Conservation (phyloP, 2,797 vertebrate species). For the Microctenopoma steveboyesi region DNA sequence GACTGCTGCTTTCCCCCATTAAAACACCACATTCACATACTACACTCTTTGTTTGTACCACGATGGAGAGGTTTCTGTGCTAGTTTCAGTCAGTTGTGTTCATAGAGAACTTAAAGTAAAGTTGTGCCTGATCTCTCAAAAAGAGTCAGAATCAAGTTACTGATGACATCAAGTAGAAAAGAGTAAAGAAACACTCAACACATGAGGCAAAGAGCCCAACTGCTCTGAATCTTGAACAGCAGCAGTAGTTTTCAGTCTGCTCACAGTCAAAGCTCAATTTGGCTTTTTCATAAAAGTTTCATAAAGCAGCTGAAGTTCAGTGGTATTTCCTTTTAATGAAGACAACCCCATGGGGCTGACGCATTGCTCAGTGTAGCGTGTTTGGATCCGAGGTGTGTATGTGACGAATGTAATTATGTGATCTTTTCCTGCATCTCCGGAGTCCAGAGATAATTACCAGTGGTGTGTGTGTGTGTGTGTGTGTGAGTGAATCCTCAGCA, state of each 20-base stretch:
- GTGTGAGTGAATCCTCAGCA: not conserved
- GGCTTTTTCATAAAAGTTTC: conserved; percentile 37
- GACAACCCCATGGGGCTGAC: not conserved
- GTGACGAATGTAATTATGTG: conserved; percentile 41
- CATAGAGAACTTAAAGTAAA: too few species aligned
- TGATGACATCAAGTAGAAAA: too few species aligned
- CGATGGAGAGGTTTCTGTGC: not conserved
- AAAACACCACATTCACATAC: too few species aligned
- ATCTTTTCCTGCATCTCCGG: conserved; percentile 26
- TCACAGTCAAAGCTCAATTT: conserved; percentile 4
- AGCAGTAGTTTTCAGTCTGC: conserved; percentile 5
- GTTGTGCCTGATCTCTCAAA: too few species aligned
- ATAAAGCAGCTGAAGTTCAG: conserved; percentile 23
- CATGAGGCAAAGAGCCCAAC: not conserved
- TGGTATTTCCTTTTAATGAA: conserved; percentile 34
- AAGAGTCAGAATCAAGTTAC: too few species aligned
- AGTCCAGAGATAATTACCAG: conserved; percentile 38
- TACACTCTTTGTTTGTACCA: not conserved
- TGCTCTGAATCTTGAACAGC: not conserved
- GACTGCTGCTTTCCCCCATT: not conserved
- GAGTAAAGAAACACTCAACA: too few species aligned
- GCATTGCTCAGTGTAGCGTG: conserved; percentile 14
- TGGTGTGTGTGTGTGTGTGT: conserved; percentile 7
- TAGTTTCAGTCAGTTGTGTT: not conserved
- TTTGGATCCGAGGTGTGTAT: conserved; percentile 1